These are phyloP conservation scores for Neosilurus hyrtlii DNA, from an alignment of 2,797 vertebrate genomes.

Conservation along the genomic window DNA sequence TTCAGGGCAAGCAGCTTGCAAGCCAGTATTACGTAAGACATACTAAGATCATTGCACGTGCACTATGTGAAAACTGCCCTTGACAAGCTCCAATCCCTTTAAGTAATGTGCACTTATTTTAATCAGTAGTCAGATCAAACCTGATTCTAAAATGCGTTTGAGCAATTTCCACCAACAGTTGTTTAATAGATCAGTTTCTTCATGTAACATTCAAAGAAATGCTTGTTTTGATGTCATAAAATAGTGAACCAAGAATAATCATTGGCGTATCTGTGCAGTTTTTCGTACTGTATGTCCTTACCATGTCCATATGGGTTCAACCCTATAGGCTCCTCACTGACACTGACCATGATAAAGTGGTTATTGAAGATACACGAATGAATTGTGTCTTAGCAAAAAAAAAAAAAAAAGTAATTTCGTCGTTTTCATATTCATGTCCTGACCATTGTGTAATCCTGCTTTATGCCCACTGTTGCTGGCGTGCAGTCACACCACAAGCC, in stretches of 20 bases:
- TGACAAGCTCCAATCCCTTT: constrained; percentile 2
- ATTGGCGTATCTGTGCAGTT: not conserved
- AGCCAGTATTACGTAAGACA: constrained; percentile 82
- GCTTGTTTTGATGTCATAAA: not conserved
- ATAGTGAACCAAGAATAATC: not conserved
- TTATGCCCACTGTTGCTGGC: not conserved
- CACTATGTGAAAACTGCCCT: constrained; percentile 5
- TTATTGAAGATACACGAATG: not conserved
- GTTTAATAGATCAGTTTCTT: not conserved
- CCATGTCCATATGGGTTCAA: not conserved
- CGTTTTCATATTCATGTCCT: not conserved
- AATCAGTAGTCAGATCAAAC: not conserved
- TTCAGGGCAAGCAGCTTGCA: constrained; percentile 77
- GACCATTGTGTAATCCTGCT: not conserved
- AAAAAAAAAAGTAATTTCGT: not conserved
- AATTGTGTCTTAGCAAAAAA: not conserved
- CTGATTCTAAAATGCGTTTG: not conserved
- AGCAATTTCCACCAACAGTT: not conserved
- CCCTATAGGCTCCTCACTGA: not conserved
- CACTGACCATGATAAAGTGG: not conserved
- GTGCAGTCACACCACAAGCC: not conserved
- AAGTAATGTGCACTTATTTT: not conserved
- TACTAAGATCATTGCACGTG: constrained; percentile 13
- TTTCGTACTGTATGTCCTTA: not conserved
- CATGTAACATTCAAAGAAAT: not conserved